phyloP scores from a whole-genome alignment of 1,140 invertebrate species.

The Pogonomyrmex barbatus region DNA sequence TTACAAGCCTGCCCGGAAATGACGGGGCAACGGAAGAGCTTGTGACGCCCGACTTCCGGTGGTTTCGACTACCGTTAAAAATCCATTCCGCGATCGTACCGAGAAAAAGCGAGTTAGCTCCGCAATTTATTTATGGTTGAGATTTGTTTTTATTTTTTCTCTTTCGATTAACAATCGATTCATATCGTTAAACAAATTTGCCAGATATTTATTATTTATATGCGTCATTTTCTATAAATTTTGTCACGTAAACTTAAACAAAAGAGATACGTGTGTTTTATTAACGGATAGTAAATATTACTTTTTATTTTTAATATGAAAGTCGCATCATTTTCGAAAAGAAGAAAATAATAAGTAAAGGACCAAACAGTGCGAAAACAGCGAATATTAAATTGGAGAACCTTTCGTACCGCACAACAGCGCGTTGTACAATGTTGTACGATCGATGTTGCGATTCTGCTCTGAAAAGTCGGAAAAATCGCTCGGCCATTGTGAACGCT shows the following conservation, averaged over 20 bases:
- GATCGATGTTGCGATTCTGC: neutral
- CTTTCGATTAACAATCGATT: conserved; percentile 16
- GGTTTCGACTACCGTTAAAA: conserved; percentile 48
- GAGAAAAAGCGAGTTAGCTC: conserved; percentile 41
- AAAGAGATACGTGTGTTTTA: neutral
- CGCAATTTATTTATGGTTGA: conserved; percentile 19
- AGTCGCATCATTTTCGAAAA: neutral
- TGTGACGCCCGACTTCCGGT: conserved; percentile 60
- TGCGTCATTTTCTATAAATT: neutral
- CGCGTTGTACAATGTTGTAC: neutral
- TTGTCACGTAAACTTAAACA: neutral
- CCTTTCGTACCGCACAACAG: neutral
- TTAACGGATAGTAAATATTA: neutral
- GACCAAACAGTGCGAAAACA: neutral
- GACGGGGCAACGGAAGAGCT: conserved; percentile 67
- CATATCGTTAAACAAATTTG: neutral
- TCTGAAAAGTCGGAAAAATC: conserved; percentile 31
- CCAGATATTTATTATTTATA: neutral
- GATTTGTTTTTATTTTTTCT: neutral
- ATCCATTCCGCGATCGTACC: conserved; percentile 47
- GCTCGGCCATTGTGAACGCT: conserved; percentile 39
- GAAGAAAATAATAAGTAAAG: neutral
- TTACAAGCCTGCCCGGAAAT: conserved; percentile 72
- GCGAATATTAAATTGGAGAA: neutral
- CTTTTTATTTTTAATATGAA: conserved; percentile 1